Percentiles rank a stretch among this genome's conserved stretches.
phyloP scores from a whole-genome alignment of 2,797 vertebrate genomes.

The Manis crassicaudata region DNA sequence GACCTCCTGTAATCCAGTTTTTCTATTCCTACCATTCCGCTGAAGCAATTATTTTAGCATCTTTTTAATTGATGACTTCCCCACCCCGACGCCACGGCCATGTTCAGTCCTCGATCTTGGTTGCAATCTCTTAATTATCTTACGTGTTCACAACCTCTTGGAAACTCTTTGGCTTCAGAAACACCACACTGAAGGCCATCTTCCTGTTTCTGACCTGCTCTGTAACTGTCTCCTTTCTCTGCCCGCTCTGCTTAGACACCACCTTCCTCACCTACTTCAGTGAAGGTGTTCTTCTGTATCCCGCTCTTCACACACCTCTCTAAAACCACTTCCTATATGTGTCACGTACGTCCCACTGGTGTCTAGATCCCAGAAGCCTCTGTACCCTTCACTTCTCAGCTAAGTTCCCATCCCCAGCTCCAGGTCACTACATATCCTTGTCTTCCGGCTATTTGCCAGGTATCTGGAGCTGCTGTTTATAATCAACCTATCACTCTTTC shows the following conservation, averaged over 20 bases:
- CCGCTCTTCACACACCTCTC: not conserved
- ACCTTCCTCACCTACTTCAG: not conserved
- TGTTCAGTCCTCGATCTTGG: no score
- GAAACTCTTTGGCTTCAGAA: not conserved
- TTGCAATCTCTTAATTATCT: no score
- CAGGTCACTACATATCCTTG: not conserved
- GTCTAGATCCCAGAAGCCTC: not conserved
- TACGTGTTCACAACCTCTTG: not conserved
- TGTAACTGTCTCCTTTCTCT: not conserved
- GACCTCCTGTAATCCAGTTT: not conserved
- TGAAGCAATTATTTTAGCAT: not conserved
- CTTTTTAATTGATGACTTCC: not conserved
- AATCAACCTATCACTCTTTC: not conserved
- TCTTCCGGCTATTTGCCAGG: not conserved
- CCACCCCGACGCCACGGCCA: no score
- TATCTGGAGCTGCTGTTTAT: slow-evolving; percentile 18
- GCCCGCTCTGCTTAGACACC: not conserved
- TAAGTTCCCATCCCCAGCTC: not conserved
- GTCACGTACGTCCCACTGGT: not conserved
- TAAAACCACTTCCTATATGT: not conserved
- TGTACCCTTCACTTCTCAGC: not conserved
- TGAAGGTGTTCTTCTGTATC: not conserved
- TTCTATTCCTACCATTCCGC: not conserved
- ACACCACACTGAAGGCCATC: not conserved
- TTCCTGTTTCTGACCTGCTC: not conserved